phyloP scores from a whole-genome alignment of 2,888 invertebrate genomes.

The Lamellibrachia columna region DNA sequence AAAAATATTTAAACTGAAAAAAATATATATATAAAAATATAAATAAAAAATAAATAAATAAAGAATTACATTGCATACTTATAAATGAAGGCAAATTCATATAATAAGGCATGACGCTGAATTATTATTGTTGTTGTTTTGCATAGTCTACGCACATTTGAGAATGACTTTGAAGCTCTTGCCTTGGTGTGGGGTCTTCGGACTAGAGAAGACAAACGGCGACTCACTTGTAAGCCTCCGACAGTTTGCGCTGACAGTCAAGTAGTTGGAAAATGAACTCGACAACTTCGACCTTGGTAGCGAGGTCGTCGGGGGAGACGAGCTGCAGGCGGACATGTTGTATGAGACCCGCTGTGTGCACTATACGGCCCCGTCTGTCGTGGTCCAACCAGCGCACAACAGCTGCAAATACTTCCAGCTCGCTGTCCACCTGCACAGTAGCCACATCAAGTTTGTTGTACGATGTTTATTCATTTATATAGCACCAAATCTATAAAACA shows the following conservation, averaged over 20 bases:
- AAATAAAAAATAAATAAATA: too few species aligned
- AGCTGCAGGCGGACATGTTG: slow-evolving; percentile 32
- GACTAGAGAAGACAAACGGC: slow-evolving; percentile 18
- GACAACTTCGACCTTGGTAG: slow-evolving; percentile 34
- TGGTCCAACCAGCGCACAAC: slow-evolving; percentile 36
- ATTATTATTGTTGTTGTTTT: too few species aligned
- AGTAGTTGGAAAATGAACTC: slow-evolving; percentile 34
- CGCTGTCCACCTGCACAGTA: slow-evolving; percentile 4
- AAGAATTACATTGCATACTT: too few species aligned
- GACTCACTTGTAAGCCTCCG: slow-evolving; percentile 37
- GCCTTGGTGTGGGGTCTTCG: too few species aligned
- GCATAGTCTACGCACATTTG: too few species aligned
- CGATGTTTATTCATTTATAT: too few species aligned
- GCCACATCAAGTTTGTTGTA: background rate
- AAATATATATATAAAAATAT: too few species aligned
- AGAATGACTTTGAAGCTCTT: too few species aligned
- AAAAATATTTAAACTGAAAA: too few species aligned
- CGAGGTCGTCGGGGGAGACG: slow-evolving; percentile 34
- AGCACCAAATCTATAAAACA: too few species aligned
- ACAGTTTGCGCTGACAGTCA: slow-evolving; percentile 29
- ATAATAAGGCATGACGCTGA: too few species aligned
- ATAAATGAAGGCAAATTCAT: too few species aligned
- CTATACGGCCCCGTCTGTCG: slow-evolving; percentile 29
- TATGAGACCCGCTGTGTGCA: slow-evolving; percentile 25
- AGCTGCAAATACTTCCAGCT: slow-evolving; percentile 36